Base-by-base conservation (phyloP, 2,113 vertebrate species). In the Aphelocoma coerulescens region DNA sequence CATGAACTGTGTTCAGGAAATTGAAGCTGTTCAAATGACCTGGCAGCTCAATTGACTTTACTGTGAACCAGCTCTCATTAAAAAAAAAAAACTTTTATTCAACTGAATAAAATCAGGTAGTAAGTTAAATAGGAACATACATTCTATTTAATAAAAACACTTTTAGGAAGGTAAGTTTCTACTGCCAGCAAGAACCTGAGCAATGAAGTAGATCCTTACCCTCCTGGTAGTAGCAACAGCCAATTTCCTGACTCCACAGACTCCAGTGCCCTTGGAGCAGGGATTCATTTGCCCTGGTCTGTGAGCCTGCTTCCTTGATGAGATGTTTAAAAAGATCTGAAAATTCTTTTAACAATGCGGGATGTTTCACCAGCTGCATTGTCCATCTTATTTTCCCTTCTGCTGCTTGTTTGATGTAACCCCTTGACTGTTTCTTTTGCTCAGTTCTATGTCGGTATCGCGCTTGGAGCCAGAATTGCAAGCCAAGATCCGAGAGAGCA, bases 371-470 rank as follows among this genome's bases (percentile, higher is more conserved):
- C 35, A 94, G 63, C 41, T 94, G 35, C 17, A 28, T 9, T 5
- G 1, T 82, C 66, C 37, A 22, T 74, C 58, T 67, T 48, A 44
- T 30, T 91, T 81, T 28, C 61, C 62, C 17, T 55, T 54, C 54
- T 89, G 85, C 65, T 92, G 78, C 84, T 68, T 72, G 33, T 78
- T 86, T 65, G 86, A 33, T 51, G 24, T 86, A 81, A 79, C 88
- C 48, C 90, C 85, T 80, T 51, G 82, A 9, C 80, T 71, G 2
- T 95, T 95, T 96, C 79, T 95, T 91, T 93, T 75, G 30, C 74
- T 88, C 83, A 99, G 99, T 96, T 99, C 99, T 32, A 99, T 99
- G 98, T 97, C 99, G 28, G 98, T 99, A 95, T 98, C 98, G 13
- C 97, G 97, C 89, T 89, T 99, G 98, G 99, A 99, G 95, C 98